Percentiles rank a stretch among this genome's conserved stretches.
Evolutionary conservation across 2,113 vertebrate genomes (phyloP).

Genomic region (Sylvietta virens): DNA sequence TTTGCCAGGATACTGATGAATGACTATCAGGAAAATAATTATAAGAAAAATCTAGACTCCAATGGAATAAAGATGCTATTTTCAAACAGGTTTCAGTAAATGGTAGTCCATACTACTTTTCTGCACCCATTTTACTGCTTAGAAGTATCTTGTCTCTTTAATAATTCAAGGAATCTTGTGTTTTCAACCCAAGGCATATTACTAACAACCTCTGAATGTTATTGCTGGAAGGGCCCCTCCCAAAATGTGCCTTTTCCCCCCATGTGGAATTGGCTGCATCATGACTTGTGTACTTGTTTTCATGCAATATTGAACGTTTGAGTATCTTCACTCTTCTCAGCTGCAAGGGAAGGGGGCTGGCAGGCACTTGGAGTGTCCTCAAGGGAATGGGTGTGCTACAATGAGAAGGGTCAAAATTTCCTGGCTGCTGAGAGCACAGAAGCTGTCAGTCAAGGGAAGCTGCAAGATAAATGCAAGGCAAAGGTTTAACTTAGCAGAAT

Average conservation of each 20-base stretch:
- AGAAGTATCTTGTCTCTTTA: neutral
- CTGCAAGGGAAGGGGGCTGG: neutral
- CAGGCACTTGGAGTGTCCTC: neutral
- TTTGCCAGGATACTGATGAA: neutral
- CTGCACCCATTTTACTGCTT: neutral
- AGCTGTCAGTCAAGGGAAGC: neutral
- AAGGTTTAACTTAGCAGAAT: neutral
- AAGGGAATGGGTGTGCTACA: slow-evolving; percentile 21
- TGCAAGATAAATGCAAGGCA: neutral
- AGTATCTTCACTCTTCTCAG: neutral
- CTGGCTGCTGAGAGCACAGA: neutral
- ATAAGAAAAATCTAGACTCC: neutral
- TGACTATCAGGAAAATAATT: neutral
- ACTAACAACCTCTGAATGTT: neutral
- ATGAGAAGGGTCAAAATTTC: neutral
- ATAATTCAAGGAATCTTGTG: neutral
- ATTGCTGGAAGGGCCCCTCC: neutral
- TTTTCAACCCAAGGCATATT: neutral
- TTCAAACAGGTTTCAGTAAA: neutral
- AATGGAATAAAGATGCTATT: neutral
- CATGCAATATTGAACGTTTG: neutral
- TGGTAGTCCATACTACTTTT: neutral
- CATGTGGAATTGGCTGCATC: neutral
- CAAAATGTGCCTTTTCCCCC: neutral
- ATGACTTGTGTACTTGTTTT: slow-evolving; percentile 7